A percentile compares a stretch with the other conserved stretches of the same genome.
phyloP scores from a whole-genome alignment of 2,113 vertebrate species.

The Chelonoidis abingdonii region DNA sequence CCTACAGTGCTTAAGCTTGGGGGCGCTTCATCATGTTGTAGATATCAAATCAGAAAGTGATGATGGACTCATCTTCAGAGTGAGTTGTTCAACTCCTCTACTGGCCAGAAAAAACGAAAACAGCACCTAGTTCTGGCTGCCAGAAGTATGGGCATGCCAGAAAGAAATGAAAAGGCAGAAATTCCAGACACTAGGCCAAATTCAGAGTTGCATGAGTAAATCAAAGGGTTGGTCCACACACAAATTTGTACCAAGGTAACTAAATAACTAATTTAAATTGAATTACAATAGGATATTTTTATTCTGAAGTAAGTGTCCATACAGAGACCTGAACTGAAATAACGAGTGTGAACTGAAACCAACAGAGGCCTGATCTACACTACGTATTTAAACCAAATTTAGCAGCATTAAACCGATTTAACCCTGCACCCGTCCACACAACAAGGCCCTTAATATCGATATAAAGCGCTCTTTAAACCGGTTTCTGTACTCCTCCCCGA shows the following conservation, averaged over 20 bases:
- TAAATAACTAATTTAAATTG: background rate
- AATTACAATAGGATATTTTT: background rate
- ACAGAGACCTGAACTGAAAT: background rate
- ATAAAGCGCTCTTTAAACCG: too few relatives aligned
- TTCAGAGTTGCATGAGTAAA: constrained; percentile 41
- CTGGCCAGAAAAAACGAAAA: background rate
- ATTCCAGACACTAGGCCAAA: constrained; percentile 18
- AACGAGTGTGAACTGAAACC: background rate
- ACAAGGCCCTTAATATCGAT: too few relatives aligned
- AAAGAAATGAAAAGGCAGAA: constrained; percentile 45
- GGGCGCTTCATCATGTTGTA: background rate
- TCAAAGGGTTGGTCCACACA: background rate
- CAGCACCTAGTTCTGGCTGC: constrained; percentile 25
- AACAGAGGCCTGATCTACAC: background rate
- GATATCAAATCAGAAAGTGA: constrained; percentile 42
- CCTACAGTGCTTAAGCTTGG: background rate
- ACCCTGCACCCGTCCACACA: too few relatives aligned
- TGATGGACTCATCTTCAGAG: constrained; percentile 15
- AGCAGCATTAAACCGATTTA: too few relatives aligned
- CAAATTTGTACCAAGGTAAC: background rate
- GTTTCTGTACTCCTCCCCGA: too few relatives aligned
- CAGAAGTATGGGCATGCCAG: background rate
- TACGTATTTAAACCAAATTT: too few relatives aligned
- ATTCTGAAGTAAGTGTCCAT: background rate
- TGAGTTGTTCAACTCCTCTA: background rate